Base-by-base conservation (phyloP, 2,113 vertebrate genomes). In the Reinhardtius hippoglossoides region DNA sequence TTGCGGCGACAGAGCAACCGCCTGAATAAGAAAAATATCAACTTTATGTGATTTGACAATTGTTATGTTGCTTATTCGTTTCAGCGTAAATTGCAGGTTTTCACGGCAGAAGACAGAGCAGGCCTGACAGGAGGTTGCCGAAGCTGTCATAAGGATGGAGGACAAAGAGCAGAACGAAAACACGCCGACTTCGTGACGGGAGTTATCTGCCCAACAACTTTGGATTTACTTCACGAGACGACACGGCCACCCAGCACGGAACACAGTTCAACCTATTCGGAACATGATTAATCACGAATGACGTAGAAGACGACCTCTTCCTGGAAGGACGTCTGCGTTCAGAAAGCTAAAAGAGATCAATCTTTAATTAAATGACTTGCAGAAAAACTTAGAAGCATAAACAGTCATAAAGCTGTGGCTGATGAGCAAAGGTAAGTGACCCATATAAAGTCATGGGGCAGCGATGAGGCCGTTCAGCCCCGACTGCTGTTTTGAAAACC, bases 71-170 rank as follows among this genome's bases (percentile, higher is more conserved):
- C 64, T 5, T 7, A 61, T 74, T 79, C 6, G 26, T 71, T 59
- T 67, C 37, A 44, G 56, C 74, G 35, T 87, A 82, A 87, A 86
- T 84, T 80, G 75, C 54, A 78, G 75, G 69, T 71, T 87, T 84
- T 82, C 82, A 60, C 26, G 58, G 74, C 40, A 21, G 70, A 57
- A 20, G 58, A 71, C 44, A 23, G 67, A 74, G 27, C 24, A 48
- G 68, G 71, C 40, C 71, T 76, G 82, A 90, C 79, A 77, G 58
- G 58, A 72, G 72, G 10, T 65, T 87, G 76, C 57, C 18, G 6
- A 74, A 23, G 46, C 75, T 60, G 78, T 82, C 78, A 67, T 14
- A 58, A 67, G 44, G 59, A 67, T 67, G 2, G 13, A 74, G 75
- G 52, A 62, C 61, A 35, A 68, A 72, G 50, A 44, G 60, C 61